Evolutionary conservation across 2,888 invertebrate genomes (phyloP).

Genomic region (Plebejus argus): DNA sequence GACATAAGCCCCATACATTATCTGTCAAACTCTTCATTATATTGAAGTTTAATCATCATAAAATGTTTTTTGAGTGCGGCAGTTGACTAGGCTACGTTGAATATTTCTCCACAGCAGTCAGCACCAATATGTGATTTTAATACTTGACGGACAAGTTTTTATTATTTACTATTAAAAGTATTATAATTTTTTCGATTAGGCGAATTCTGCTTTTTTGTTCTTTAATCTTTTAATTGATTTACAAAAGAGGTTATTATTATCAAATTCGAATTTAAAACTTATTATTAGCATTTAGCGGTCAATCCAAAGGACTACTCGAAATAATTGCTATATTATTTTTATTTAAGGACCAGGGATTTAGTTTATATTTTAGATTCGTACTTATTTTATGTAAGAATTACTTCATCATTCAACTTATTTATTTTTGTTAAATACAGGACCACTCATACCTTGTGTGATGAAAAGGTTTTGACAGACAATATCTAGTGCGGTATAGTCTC

Average conservation of each 20-base stretch:
- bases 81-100: background rate
- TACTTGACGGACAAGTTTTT: background rate
- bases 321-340: constrained; percentile 8
- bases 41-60: too few relatives aligned
- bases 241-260: background rate
- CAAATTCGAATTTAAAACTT: background rate
- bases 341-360: constrained; percentile 10
- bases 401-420: background rate
- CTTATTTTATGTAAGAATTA: constrained; percentile 30
- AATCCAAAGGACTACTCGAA: constrained; percentile 8
- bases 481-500: too few relatives aligned
- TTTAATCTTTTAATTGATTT: background rate
- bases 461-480: too few relatives aligned
- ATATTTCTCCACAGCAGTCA: background rate
- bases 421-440: background rate
- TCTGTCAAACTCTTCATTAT: too few relatives aligned
- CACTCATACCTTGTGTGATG: background rate
- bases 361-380: constrained; percentile 31
- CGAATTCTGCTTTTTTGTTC: background rate
- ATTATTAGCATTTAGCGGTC: background rate
- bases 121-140: background rate
- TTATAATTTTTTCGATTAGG: background rate
- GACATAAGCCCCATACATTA: too few relatives aligned
- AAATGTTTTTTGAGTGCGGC: too few relatives aligned
- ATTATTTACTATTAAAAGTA: background rate